Evolutionary conservation across 2,888 invertebrate species (phyloP).

Genomic region (Ichneumoninae sp.): DNA sequence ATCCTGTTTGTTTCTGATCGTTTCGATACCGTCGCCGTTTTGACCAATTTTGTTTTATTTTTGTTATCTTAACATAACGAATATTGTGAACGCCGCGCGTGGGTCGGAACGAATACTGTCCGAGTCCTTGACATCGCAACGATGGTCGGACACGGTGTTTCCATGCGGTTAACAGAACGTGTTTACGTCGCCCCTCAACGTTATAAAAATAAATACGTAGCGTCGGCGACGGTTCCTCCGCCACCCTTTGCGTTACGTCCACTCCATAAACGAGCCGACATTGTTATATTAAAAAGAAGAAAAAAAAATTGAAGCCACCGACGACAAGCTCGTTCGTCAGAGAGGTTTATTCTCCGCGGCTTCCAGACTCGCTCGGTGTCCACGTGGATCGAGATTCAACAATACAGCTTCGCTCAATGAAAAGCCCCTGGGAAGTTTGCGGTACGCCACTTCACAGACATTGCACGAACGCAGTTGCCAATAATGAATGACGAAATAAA

Average conservation of each 20-base stretch:
- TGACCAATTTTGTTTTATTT: neutral
- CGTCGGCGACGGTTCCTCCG: neutral
- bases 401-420: constrained; percentile 33
- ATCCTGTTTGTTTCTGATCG: neutral
- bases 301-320: neutral
- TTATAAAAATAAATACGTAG: constrained; percentile 48
- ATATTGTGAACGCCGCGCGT: neutral
- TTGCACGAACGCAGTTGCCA: neutral
- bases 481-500: constrained; percentile 15
- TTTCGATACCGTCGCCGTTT: neutral
- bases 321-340: neutral
- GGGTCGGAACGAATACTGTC: constrained; percentile 18
- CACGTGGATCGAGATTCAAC: constrained; percentile 11
- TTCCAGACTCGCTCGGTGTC: neutral
- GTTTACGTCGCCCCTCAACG: constrained; percentile 30
- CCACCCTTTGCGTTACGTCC: constrained; percentile 1
- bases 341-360: neutral
- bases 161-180: constrained; percentile 42
- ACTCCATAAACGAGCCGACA: neutral
- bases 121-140: constrained; percentile 41
- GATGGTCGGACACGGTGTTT: constrained; percentile 34
- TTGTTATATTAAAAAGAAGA: neutral
- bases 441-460: neutral
- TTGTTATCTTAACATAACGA: neutral
- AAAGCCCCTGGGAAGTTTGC: constrained; percentile 11